Percentiles rank a stretch among this genome's conserved stretches.
Conservation (phyloP, 2,888 invertebrate species). For the Eristalinus aeneus region DNA sequence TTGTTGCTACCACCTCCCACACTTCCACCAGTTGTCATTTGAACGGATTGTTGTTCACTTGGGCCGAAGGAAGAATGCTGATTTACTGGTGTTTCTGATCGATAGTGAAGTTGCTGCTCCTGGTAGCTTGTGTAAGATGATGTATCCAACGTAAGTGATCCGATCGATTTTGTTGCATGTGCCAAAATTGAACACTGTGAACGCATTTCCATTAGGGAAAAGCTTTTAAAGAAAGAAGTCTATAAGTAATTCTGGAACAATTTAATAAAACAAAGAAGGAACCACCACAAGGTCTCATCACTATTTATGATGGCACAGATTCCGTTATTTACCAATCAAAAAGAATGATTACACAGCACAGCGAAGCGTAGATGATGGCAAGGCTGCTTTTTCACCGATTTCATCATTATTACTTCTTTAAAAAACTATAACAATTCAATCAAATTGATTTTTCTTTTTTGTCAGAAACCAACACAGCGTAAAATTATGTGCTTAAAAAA, state of each 20-base stretch:
- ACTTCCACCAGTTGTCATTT: slow-evolving; percentile 62
- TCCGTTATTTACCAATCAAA: background rate
- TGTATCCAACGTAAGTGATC: slow-evolving; percentile 17
- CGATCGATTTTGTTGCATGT: slow-evolving; percentile 29
- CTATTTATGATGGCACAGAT: background rate
- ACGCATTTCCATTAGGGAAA: slow-evolving; percentile 45
- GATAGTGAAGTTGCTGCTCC: background rate
- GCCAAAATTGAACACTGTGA: slow-evolving; percentile 45
- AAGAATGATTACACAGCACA: no score
- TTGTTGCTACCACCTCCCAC: slow-evolving; percentile 22
- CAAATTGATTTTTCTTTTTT: no score
- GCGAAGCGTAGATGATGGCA: no score
- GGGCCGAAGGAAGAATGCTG: background rate
- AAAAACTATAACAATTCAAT: background rate
- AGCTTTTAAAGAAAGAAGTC: no score
- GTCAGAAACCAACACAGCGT: background rate
- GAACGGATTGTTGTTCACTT: slow-evolving; percentile 3
- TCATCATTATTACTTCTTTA: background rate
- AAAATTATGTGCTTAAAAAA: background rate
- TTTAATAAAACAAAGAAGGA: background rate
- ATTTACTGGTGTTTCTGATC: slow-evolving; percentile 31
- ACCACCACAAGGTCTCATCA: background rate
- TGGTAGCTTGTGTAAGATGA: slow-evolving; percentile 10
- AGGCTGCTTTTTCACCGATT: no score
- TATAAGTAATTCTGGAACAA: no score